Evolutionary conservation across 1,140 invertebrate species (phyloP), one percentile per base, ranked within the genome.

Genomic region (Hycleus phaleratus): DNA sequence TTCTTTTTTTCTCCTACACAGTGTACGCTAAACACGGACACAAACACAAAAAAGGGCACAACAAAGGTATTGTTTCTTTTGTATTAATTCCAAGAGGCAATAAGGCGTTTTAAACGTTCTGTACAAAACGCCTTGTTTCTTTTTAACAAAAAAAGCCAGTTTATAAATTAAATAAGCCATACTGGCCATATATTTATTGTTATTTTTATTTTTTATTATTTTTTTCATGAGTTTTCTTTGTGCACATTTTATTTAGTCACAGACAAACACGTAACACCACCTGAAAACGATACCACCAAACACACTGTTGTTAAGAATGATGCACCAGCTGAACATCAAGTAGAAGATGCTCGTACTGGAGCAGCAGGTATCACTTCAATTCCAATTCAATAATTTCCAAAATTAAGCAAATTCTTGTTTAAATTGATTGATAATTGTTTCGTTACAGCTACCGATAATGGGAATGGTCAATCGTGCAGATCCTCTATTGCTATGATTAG

Each of bases 21-120:
- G 56, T 61, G 58, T 60, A 60, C 50, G 58, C 61, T 58, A 64
- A 66, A 60, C 62, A 61, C 32, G 55, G 58, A 40, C 57, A 66
- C 44, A 65, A 65, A 59, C 56, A 62, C 50, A 67, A 67, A 67
- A 67, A 67, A 65, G 32, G 32, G 4, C 32, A 32, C 32, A 32
- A 32, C 42, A 48, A 12, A 42, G 42, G 38, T n/a, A 55, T 57
- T 6, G 40, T 9, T 11, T n/a, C 10, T 38, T 32, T 38, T n/a
- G 12, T 5, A 46, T n/a, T 24, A 24, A 6, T 24, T n/a, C 12
- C 18, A 48, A 38, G 38, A 25, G 5, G 25, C n/a, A 49, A 25
- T 12, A 49, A 49, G n/a, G 26, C 24, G 11, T 49, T n/a, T 12
- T 39, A 26, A 6, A 49, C 7, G 32, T 32, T 32, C 32, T 18